Percentiles rank a stretch among this genome's conserved stretches.
These are phyloP conservation scores for Tetramorium simillimum DNA, from an alignment of 1,140 invertebrate species.

Conservation along the genomic window DNA sequence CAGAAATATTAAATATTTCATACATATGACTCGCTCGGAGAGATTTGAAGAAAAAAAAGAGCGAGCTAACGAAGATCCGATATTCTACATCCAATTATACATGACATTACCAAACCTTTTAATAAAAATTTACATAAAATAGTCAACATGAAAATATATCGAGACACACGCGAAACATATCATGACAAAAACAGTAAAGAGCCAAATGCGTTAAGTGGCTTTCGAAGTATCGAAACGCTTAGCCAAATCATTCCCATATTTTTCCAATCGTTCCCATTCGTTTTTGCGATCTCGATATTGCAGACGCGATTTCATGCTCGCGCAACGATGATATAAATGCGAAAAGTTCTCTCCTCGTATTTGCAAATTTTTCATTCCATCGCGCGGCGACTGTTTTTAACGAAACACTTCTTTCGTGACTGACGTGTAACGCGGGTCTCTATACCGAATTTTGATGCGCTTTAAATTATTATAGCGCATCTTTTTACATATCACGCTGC, in stretches of 20 bases:
- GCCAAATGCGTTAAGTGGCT: conserved; percentile 48
- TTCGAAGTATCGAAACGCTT: conserved; percentile 49
- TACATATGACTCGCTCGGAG: neutral
- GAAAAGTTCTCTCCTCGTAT: neutral
- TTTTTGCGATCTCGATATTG: conserved; percentile 41
- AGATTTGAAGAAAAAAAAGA: neutral
- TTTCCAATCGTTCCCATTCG: conserved; percentile 43
- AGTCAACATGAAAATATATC: conserved; percentile 2
- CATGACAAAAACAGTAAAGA: conserved; percentile 19
- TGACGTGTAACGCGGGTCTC: neutral
- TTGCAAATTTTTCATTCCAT: conserved; percentile 17
- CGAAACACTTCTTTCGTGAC: neutral
- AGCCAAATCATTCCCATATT: conserved; percentile 54
- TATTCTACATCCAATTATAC: neutral
- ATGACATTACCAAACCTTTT: neutral
- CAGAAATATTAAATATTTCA: conserved; percentile 46
- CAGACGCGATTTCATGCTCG: conserved; percentile 13
- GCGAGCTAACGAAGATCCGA: neutral
- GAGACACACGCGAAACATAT: neutral
- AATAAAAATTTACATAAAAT: conserved; percentile 31
- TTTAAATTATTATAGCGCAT: conserved; percentile 30
- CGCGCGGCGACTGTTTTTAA: neutral
- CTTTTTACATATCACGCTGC: conserved; percentile 21
- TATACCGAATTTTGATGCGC: conserved; percentile 17
- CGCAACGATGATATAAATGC: conserved; percentile 18